Percentiles rank a stretch among this genome's conserved stretches.
These are phyloP conservation scores for Steinernema carpocapsae DNA, from an alignment of 2,888 invertebrate species.

Conservation along the genomic window DNA sequence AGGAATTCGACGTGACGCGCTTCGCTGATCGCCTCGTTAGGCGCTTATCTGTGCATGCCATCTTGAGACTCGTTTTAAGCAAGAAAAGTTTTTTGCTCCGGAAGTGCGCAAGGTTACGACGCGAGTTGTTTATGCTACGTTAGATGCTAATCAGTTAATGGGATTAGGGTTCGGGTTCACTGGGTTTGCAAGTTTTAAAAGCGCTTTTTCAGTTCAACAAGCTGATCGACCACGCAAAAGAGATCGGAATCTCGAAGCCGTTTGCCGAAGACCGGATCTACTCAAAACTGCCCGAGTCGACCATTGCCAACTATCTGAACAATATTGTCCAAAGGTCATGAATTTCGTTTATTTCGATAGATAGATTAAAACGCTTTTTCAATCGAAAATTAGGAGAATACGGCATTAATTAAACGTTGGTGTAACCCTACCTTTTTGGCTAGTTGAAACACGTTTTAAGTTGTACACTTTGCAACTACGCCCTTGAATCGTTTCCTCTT, in stretches of 20 bases:
- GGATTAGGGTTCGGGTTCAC: no score
- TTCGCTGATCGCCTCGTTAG: no score
- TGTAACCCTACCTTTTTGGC: no score
- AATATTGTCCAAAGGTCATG: not conserved
- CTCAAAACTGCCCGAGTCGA: constrained; percentile 4
- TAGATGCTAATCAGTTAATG: not conserved
- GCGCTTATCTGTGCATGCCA: not conserved
- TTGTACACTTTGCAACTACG: no score
- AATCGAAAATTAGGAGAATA: no score
- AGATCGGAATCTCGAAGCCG: constrained; percentile 10
- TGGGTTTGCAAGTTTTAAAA: not conserved
- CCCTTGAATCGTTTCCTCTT: no score
- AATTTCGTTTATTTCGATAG: not conserved
- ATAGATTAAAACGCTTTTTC: no score
- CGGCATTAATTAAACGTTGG: no score
- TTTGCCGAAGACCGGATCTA: not conserved
- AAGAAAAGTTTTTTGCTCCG: no score
- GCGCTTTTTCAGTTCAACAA: constrained; percentile 6
- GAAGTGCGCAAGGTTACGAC: not conserved
- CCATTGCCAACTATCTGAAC: not conserved
- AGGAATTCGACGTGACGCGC: no score
- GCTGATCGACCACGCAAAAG: constrained; percentile 2
- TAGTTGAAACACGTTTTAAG: no score
- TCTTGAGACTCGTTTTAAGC: not conserved
- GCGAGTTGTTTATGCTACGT: not conserved